Evolutionary conservation across 2,888 invertebrate genomes (phyloP), one percentile per base, ranked within the genome.

Genomic region (Conops quadrifasciatus): DNA sequence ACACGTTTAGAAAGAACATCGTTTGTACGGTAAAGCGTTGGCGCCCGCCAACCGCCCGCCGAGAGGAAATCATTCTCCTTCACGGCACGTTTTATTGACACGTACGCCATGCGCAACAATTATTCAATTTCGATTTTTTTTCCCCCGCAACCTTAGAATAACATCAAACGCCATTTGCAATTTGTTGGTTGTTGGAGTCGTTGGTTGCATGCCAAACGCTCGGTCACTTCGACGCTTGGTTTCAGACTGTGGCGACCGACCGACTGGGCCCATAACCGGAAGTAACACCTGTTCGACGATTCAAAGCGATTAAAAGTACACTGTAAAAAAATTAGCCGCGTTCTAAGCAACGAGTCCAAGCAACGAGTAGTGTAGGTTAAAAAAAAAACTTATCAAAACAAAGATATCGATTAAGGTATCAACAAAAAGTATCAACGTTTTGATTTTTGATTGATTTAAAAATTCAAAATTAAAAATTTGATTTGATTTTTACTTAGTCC

Each of bases 41-140:
- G 66, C 53, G 36, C 24, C 16, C 16, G 36, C 36, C 53, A 49
- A 16, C 49, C 19, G 30, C 58, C 56, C 58, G 1, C 16, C 21
- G 24, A 11, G 21, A 45, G 59, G 9, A 36, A 36, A 7, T 9
- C 2, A 3, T 49, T 15, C n/a, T 49, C 9, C 78, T 76, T 79
- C 79, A 76, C 71, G 78, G 79, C 79, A 81, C 81, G 80, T 81
- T 79, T 80, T 78, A 78, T 80, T 81, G 79, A 78, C 80, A 21
- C 67, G 53, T 24, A 24, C 19, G n/a, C 62, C 43, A 64, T 62
- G 68, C 77, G 76, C 78, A 78, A 78, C 80, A 80, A 80, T 80
- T 80, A 80, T 80, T 80, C 80, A 80, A 80, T 80, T 80, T 80
- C 79, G 78, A 78, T 76, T 75, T 43, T 67, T 58, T 68, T 15